Conservation (phyloP, 1,140 invertebrate genomes). For the Streblospio benedicti region DNA sequence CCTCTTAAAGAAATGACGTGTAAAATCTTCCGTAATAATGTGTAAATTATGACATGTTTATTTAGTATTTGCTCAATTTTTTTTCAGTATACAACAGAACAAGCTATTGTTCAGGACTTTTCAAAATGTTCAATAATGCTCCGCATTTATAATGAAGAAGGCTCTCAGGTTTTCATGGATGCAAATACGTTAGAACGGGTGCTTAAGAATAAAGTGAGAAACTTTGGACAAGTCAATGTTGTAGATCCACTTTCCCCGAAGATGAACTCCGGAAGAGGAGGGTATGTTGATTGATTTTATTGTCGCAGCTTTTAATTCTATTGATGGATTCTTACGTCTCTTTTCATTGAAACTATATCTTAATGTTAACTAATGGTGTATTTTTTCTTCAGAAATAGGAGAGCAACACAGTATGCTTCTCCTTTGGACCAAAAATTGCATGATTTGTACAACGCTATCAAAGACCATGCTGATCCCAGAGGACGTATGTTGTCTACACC, state of each 20-base stretch:
- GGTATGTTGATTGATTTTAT: background rate
- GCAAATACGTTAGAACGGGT: slow-evolving; percentile 78
- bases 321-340: background rate
- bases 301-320: background rate
- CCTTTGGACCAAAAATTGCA: slow-evolving; percentile 61
- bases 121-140: slow-evolving; percentile 92
- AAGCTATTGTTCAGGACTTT: slow-evolving; percentile 61
- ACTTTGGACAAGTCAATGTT: slow-evolving; percentile 25
- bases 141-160: slow-evolving; percentile 92
- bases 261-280: background rate
- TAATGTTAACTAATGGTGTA: no score
- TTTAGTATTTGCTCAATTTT: background rate
- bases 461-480: slow-evolving; percentile 59
- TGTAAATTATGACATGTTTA: background rate
- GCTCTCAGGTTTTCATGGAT: slow-evolving; percentile 88
- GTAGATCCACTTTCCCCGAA: background rate
- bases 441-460: slow-evolving; percentile 79
- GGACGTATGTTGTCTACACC: slow-evolving; percentile 50
- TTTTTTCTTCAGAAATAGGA: no score
- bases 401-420: slow-evolving; percentile 27
- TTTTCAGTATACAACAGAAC: slow-evolving; percentile 54
- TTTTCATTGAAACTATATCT: no score
- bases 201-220: slow-evolving; percentile 69
- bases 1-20: no score
- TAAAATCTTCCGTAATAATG: no score